These are phyloP conservation scores for Rhabdornis inornatus DNA, from an alignment of 2,113 vertebrate genomes.

Conservation along the genomic window DNA sequence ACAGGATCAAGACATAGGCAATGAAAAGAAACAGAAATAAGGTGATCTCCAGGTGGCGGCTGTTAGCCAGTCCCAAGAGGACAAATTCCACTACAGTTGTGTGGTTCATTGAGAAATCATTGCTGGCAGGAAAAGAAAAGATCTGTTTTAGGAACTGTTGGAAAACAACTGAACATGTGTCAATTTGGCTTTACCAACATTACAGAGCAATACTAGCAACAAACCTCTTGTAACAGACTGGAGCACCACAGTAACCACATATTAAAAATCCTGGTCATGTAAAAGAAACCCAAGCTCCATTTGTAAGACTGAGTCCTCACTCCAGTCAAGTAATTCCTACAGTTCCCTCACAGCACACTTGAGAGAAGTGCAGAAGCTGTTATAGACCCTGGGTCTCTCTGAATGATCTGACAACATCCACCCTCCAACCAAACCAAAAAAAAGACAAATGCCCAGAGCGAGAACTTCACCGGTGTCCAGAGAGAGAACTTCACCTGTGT, in stretches of 20 bases:
- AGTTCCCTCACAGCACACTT: not conserved
- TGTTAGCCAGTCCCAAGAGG: not conserved
- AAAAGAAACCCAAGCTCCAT: not conserved
- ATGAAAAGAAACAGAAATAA: not conserved
- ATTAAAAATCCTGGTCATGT: not conserved
- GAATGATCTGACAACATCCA: not conserved
- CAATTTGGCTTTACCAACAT: not conserved
- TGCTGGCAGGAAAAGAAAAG: not conserved
- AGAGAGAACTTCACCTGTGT: not conserved
- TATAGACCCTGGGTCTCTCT: not conserved
- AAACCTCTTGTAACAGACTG: not conserved
- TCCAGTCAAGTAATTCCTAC: not conserved
- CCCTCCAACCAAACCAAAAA: not conserved
- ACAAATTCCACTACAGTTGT: slow-evolving; percentile 15
- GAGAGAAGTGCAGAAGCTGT: not conserved
- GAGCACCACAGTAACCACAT: not conserved
- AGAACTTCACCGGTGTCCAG: not conserved
- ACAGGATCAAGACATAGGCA: slow-evolving; percentile 17
- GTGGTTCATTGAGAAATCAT: not conserved
- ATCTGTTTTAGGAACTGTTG: not conserved
- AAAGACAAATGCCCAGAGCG: not conserved
- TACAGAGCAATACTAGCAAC: not conserved
- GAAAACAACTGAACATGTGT: not conserved
- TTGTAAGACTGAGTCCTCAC: not conserved
- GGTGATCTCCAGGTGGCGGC: not conserved